Conservation (phyloP, 2,797 vertebrate species). For the Rhinella marina region DNA sequence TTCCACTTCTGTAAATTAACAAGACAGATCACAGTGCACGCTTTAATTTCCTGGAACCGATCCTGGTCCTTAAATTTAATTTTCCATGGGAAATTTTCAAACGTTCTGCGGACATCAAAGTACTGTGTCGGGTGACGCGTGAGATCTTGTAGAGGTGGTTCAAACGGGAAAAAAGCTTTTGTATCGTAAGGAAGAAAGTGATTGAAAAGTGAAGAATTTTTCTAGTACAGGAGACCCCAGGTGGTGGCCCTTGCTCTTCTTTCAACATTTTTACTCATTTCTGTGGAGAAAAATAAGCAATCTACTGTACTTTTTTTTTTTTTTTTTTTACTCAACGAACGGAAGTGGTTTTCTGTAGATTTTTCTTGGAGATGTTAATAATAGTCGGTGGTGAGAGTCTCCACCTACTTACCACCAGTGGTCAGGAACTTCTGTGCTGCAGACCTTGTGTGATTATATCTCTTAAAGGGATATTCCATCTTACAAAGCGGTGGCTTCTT, state of each 20-base stretch:
- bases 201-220: neutral
- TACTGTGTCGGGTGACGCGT: neutral
- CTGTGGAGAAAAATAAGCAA: neutral
- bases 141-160: neutral
- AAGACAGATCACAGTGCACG: neutral
- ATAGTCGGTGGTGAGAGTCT: neutral
- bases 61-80: neutral
- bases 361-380: neutral
- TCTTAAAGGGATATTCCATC: neutral
- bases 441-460: neutral
- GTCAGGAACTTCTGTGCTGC: neutral
- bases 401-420: neutral
- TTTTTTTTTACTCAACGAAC: neutral
- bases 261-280: neutral
- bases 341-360: slow-evolving; percentile 4
- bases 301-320: neutral
- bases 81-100: slow-evolving; percentile 36
- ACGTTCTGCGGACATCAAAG: neutral
- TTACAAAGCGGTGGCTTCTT: too few species aligned
- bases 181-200: neutral
- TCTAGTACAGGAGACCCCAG: neutral
- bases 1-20: neutral
- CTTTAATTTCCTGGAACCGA: slow-evolving; percentile 32
- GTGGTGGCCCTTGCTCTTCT: neutral
- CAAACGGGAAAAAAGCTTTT: neutral